Base-by-base conservation (phyloP, 2,797 vertebrate genomes). In the Muscicapa striata region DNA sequence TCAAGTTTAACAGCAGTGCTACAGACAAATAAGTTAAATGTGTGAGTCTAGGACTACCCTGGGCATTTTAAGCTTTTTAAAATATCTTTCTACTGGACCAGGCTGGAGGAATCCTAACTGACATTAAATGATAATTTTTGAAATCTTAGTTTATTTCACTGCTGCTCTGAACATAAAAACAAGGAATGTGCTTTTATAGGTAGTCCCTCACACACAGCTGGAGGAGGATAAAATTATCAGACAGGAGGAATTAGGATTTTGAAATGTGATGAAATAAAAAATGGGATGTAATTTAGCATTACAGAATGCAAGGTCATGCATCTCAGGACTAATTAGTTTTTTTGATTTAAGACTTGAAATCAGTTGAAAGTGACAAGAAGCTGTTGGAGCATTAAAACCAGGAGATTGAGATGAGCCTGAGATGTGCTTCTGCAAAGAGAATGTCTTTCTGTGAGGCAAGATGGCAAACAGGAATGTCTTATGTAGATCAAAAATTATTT, bases 341-440 rank as follows among this genome's bases (percentile, higher is more conserved):
- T 84, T 92, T 93, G 22, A 34, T 66, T 84, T 75, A 58, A 46
- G 83, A 72, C 89, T 46, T 86, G 59, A 81, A 68, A 86, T 78
- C 66, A 58, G 61, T 51, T 91, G 69, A 51, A 93, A 86, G 36
- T 75, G 49, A 81, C 86, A 92, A 59, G 68, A 74, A 90, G 79
- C 45, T 85, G 41, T 29, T 77, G 85, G 72, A 93, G 64, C 45
- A 55, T 83, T 87, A 83, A 67, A 51, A 16, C 11, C 24, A 26
- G 46, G 59, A 45, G 80, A 82, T 1, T 24, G 74, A 90, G 76
- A 40, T 68, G 49, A 76, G 62, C 18, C 32, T 75, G 73, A 84
- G 80, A 46, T 75, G 57, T 52, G 32, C 5, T 70, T 4, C 49
- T 74, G 21, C 23, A 67, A 23, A 52, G 24, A 30, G 14, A 54